Conservation (phyloP, 2,888 invertebrate genomes). For the Nyleta sp. region DNA sequence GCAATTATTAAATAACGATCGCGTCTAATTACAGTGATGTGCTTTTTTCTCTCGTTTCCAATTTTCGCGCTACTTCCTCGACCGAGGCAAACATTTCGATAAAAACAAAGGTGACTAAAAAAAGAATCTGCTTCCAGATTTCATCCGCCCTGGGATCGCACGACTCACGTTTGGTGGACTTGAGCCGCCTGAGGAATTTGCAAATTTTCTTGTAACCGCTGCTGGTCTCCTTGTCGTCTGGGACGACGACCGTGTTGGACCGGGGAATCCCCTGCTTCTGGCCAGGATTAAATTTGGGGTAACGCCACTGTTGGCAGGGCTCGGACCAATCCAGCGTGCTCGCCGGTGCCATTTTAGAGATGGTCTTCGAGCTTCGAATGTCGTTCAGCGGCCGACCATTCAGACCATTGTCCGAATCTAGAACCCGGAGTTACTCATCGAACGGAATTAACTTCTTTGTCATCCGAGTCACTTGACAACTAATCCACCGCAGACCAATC, state of each 20-base stretch:
- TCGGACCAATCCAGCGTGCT: slow-evolving; percentile 79
- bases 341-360: slow-evolving; percentile 76
- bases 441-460: too few relatives aligned
- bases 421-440: too few relatives aligned
- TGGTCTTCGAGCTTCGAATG: neutral
- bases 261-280: slow-evolving; percentile 67
- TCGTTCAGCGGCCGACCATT: too few relatives aligned
- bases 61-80: too few relatives aligned
- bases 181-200: slow-evolving; percentile 77
- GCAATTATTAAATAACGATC: slow-evolving; percentile 16
- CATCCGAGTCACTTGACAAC: too few relatives aligned
- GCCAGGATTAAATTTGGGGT: slow-evolving; percentile 72
- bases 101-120: too few relatives aligned
- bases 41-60: too few relatives aligned
- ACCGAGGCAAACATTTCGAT: too few relatives aligned
- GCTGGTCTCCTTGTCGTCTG: slow-evolving; percentile 74
- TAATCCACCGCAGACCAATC: too few relatives aligned
- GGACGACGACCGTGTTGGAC: slow-evolving; percentile 74
- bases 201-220: slow-evolving; percentile 79
- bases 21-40: slow-evolving; percentile 26
- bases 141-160: neutral
- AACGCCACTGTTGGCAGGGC: slow-evolving; percentile 79
- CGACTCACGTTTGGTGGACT: slow-evolving; percentile 78
- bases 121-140: neutral
- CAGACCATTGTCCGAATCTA: too few relatives aligned